Evolutionary conservation across 2,888 invertebrate species (phyloP).

Genomic region (Nemotelus nigrinus): DNA sequence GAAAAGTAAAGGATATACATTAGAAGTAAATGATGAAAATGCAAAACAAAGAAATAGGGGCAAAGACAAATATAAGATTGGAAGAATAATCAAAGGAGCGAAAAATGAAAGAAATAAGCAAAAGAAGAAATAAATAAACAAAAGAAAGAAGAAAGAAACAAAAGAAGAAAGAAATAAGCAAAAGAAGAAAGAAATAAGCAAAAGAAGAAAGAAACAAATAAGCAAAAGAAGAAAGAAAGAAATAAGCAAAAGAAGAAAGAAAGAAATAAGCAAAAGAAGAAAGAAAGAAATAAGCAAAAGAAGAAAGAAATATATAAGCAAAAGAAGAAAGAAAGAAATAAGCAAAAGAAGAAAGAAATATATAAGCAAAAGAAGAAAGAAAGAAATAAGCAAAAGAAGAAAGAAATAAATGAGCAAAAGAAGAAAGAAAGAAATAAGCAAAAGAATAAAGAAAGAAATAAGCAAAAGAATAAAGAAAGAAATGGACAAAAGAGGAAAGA

Average conservation of each 20-base stretch:
- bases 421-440: not conserved
- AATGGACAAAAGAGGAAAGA: constrained; percentile 33
- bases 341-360: too few relatives aligned
- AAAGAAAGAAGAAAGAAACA: not conserved
- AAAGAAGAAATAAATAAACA: not conserved
- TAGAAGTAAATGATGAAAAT: not conserved
- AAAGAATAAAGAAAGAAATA: not conserved
- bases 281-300: not conserved
- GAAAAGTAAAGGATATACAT: too few relatives aligned
- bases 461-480: not conserved
- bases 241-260: not conserved
- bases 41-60: not conserved
- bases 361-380: not conserved
- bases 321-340: too few relatives aligned
- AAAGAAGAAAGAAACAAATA: not conserved
- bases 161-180: not conserved
- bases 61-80: not conserved
- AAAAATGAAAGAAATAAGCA: not conserved
- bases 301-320: not conserved
- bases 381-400: not conserved
- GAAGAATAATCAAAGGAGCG: not conserved
- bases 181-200: not conserved
- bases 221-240: not conserved
- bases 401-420: too few relatives aligned
- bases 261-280: not conserved